These are phyloP conservation scores for Plagiodera versicolora DNA, from an alignment of 2,888 invertebrate genomes.

Conservation along the genomic window DNA sequence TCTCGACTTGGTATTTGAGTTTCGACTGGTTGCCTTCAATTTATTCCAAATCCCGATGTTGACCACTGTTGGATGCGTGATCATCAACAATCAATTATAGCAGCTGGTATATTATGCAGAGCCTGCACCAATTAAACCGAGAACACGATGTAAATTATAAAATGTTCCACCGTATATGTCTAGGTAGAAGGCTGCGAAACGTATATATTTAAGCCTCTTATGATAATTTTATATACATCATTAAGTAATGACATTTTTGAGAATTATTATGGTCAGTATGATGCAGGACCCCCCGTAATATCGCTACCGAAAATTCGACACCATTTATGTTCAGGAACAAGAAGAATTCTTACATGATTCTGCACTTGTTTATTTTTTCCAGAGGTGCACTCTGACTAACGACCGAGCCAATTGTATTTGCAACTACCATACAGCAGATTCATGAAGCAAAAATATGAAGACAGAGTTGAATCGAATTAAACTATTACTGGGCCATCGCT, in stretches of 20 bases:
- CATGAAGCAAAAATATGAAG: too few relatives aligned
- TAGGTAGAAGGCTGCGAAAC: constrained; percentile 4
- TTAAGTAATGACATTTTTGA: constrained; percentile 17
- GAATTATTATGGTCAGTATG: background rate
- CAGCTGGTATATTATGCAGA: constrained; percentile 21
- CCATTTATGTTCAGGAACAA: too few relatives aligned
- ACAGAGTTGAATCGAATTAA: too few relatives aligned
- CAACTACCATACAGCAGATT: too few relatives aligned
- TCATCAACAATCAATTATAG: constrained; percentile 25
- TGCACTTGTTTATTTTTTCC: too few relatives aligned
- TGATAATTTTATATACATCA: constrained; percentile 19
- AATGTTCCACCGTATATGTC: constrained; percentile 15
- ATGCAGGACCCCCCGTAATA: background rate
- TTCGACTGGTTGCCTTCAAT: background rate
- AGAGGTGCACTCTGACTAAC: too few relatives aligned
- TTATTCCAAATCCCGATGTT: background rate
- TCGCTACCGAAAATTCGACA: background rate
- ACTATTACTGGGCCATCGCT: too few relatives aligned
- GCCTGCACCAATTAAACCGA: constrained; percentile 23
- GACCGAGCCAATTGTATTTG: too few relatives aligned
- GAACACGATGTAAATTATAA: constrained; percentile 25
- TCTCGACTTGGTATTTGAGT: background rate
- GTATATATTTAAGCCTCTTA: constrained; percentile 16
- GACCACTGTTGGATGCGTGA: constrained; percentile 15
- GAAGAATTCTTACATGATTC: too few relatives aligned